A percentile compares a stretch with the other conserved stretches of the same genome.
Evolutionary conservation across 2,113 vertebrate species (phyloP).

Genomic region (Strix aluco): DNA sequence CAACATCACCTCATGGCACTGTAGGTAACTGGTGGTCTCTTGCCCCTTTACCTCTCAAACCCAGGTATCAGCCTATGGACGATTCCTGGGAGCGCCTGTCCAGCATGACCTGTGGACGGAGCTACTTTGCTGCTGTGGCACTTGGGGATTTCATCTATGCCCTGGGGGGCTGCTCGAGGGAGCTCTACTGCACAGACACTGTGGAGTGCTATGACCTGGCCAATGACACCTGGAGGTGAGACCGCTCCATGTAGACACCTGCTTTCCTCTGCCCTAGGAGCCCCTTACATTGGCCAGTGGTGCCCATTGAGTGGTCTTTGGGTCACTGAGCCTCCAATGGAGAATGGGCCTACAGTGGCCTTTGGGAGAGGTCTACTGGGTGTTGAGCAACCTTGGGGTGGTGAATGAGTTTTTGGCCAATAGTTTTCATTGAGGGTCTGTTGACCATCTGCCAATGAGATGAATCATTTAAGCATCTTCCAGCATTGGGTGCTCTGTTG

Average conservation of each 20-base stretch:
- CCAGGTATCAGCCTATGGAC: conserved; percentile 76
- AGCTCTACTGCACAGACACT: conserved; percentile 68
- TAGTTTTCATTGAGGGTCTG: neutral
- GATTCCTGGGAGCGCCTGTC: conserved; percentile 74
- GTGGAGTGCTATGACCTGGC: conserved; percentile 76
- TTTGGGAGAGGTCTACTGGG: neutral
- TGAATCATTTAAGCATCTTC: neutral
- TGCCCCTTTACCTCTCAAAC: neutral
- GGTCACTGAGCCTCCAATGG: neutral
- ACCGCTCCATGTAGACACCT: fast-evolving
- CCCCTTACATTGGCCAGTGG: neutral
- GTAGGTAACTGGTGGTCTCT: neutral
- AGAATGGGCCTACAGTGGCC: neutral
- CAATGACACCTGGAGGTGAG: conserved; percentile 79
- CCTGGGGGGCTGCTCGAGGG: conserved; percentile 74
- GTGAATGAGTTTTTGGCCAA: neutral
- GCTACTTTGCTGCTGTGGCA: conserved; percentile 74
- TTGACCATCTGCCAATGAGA: neutral
- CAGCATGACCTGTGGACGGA: conserved; percentile 74
- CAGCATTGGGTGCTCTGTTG: neutral
- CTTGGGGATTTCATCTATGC: conserved; percentile 77
- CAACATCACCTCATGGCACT: neutral
- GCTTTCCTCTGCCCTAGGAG: neutral
- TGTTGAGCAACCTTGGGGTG: neutral
- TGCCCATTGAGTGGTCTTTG: neutral